Evolutionary conservation across 2,113 vertebrate species (phyloP), one percentile per base, ranked within the genome.

Genomic region (Piprites chloris): DNA sequence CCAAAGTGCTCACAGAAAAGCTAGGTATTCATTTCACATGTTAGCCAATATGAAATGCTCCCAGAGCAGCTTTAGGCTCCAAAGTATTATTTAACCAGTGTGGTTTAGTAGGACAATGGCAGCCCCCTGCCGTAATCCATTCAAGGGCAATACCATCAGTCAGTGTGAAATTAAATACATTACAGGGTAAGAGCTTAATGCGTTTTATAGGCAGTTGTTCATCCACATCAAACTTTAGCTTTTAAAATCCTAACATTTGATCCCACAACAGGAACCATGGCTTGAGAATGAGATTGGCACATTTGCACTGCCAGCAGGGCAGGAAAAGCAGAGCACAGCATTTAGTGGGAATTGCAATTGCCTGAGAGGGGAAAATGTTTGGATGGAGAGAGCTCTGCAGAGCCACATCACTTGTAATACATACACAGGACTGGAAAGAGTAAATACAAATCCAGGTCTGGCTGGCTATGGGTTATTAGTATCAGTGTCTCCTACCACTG

Each of bases 131-230:
- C 19, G 89, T 95, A 98, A 98, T 97, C 98, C 98, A 97, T 98
- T 98, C 98, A 98, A 97, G 98, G 98, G 98, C 98, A 99, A 98
- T 98, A 97, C 98, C 97, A 98, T 98, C 98, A 99, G 98, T 98
- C 98, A 98, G 98, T 98, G 99, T 99, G 99, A 99, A 99, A 99
- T 99, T 98, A 99, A 99, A 99, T 99, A 99, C 99, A 99, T 99
- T 98, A 98, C 98, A 98, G 98, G 98, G 98, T 97, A 98, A 98
- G 98, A 97, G 98, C 98, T 99, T 99, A 98, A 99, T 98, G 98
- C 93, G 93, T 99, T 99, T 99, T 98, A 98, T 98, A 98, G 98
- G 98, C 99, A 99, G 98, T 99, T 98, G 98, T 98, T 99, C 98
- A 99, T 98, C 98, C 98, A 99, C 98, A 98, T 99, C 98, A 99